Evolutionary conservation across 1,140 invertebrate species (phyloP), one percentile per base, ranked within the genome.

Genomic region (Pararge aegeria): DNA sequence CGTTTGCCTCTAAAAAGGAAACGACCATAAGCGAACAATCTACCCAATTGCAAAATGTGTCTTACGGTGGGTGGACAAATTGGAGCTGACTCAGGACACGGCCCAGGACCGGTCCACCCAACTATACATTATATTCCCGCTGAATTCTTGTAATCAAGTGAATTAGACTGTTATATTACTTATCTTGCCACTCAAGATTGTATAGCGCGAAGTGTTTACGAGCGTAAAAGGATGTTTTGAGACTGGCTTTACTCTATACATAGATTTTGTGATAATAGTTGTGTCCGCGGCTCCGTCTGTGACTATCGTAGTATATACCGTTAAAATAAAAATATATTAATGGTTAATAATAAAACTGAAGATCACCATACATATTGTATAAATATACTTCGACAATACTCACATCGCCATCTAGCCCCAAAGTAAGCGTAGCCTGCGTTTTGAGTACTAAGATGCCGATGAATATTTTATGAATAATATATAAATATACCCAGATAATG

Each of bases 1-100:
- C 52, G 53, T 62, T 62, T 52, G 52, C 53, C 50, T 61, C 50
- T 69, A 68, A 63, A 68, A 66, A 71, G 66, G 69, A 71, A 71
- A 71, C 68, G 57, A 68, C 60, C 55, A 61, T 62, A 63, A 62
- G 59, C 58, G 66, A 34, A 63, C 57, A 71, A 71, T 71, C 59
- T 71, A 64, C 61, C 67, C 65, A 71, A 71, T 71, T 71, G 66
- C 66, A 61, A 68, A 71, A 71, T 66, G 55, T 71, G 49, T 56
- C 44, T 62, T 67, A 49, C 61, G 44, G 69, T 71, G 66, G 69
- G 69, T 68, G 69, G 69, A 71, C 69, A 68, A 68, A 71, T 68
- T 71, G 69, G 46, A 61, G 69, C 55, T 71, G 69, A 71, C 30
- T 68, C 66, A 71, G 65, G 56, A 66, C 64, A 56, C 44, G 52